phyloP scores from a whole-genome alignment of 1,140 invertebrate species.

The Drosophila melanogaster region Release_6_plus_ISO1_MT NC_004354.4:18314001-18314500 shows the following conservation, averaged over 20 bases:
- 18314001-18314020: too few species aligned
- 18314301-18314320: slow-evolving; percentile 1
- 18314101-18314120: neutral
- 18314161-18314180: slow-evolving; percentile 20
- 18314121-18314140: slow-evolving; percentile 25
- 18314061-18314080: too few species aligned
- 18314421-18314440: slow-evolving; percentile 22
- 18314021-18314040: too few species aligned
- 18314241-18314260: slow-evolving; percentile 1
- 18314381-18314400: neutral
- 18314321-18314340: slow-evolving; percentile 31
- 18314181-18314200: slow-evolving; percentile 16
- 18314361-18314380: slow-evolving; percentile 1
- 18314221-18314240: slow-evolving; percentile 11
- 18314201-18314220: slow-evolving; percentile 41
- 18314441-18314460: slow-evolving; percentile 7
- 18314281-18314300: slow-evolving; percentile 23
- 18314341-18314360: neutral
- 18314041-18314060: too few species aligned
- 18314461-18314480: neutral
- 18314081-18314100: too few species aligned
- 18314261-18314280: slow-evolving; percentile 30
- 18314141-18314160: slow-evolving; percentile 4
- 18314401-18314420: slow-evolving; percentile 27
- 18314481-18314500: neutral